These are phyloP conservation scores for Echinarachnius parma DNA, from an alignment of 53 echinoderm and acorn worm species.

Conservation along the genomic window DNA sequence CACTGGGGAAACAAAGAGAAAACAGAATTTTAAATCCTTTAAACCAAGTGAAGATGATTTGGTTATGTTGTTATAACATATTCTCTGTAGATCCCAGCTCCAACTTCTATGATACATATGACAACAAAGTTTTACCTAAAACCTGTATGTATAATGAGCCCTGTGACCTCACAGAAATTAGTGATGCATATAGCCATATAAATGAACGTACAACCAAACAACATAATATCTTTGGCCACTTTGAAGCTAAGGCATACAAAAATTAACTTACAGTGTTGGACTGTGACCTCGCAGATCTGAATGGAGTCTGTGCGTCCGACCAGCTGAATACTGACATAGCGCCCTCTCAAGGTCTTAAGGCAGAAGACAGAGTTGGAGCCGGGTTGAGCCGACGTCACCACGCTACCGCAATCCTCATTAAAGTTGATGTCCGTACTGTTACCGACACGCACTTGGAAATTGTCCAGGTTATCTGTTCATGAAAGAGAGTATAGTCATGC, in stretches of 20 bases:
- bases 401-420: conserved; percentile 60
- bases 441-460: conserved; percentile 72
- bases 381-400: conserved; percentile 40
- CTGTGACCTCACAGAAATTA: background rate
- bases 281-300: conserved; percentile 69
- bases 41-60: too few species aligned
- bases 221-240: too few species aligned
- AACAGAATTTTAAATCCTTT: background rate
- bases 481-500: background rate
- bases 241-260: too few species aligned
- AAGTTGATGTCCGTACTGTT: conserved; percentile 54
- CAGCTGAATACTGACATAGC: conserved; percentile 70
- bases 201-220: too few species aligned
- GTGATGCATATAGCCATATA: too few species aligned
- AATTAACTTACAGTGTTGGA: conserved; percentile 62
- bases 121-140: background rate
- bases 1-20: too few species aligned
- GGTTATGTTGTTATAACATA: too few species aligned
- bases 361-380: conserved; percentile 53
- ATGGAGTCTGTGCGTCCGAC: conserved; percentile 39
- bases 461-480: conserved; percentile 44
- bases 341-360: conserved; percentile 49
- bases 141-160: background rate
- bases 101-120: too few species aligned
- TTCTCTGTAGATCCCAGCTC: too few species aligned